Evolutionary conservation across 2,113 vertebrate genomes (phyloP), one percentile per base, ranked within the genome.

Genomic region (Egretta garzetta): DNA sequence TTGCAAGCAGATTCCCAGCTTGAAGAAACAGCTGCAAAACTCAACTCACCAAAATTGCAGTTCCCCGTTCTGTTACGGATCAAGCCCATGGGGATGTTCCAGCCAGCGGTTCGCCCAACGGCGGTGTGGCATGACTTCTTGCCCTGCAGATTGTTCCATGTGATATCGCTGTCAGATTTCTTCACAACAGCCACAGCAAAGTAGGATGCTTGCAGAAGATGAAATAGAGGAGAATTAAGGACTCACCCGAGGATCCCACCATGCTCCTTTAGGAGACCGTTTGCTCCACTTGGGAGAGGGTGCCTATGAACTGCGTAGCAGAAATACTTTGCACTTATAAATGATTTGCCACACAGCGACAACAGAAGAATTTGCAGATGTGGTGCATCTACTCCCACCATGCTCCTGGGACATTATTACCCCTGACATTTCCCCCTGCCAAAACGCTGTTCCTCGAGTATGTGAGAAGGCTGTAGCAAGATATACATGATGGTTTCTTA

Each of bases 101-200:
- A 99, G 77, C 99, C 99, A n/a, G 99, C 99, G 2, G 98, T 99
- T 55, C 98, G 98, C 56, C 98, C 98, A 0, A 99, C 27, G 2
- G 97, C 99, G 0, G 99, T 98, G 95, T 99, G 99, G 96, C 99
- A 99, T 0, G 99, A 99, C 93, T 83, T 99, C 97, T 97, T 99
- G 15, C 98, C 98, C 91, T 62, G 58, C 86, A 99, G 98, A 6
- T 43, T 98, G 1, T 79, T 92, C 99, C 99, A 99, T 26, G 88
- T 98, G 88, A 99, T 52, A 2, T 68, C 75, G 0, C 83, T 77
- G 50, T 80, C 23, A 6, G 96, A 49, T 74, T 97, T 99, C 98
- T 98, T 99, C 59, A 99, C 98, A 50, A 99, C 98, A 20, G 99
- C 99, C 86, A 99, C 99, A 5, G 98, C 98, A 23, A 96, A 98